Base-by-base conservation (phyloP, 2,113 vertebrate species). In the Aplodontia rufa region DNA sequence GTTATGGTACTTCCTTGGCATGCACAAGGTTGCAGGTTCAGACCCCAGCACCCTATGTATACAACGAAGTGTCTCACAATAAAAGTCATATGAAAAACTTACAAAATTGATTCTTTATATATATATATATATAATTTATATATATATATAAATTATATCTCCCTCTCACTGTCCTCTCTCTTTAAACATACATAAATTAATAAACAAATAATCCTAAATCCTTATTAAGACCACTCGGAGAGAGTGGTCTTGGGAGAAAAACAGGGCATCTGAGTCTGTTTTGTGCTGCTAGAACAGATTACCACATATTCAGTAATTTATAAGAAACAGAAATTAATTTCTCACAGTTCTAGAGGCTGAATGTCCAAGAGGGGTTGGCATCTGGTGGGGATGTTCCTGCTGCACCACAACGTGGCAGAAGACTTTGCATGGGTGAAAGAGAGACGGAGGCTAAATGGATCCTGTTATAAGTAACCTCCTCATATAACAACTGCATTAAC, bases 381-480 rank as follows among this genome's bases (percentile, higher is more conserved):
- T 8, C 40, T 35, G 26, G 30, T 32, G 9, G 47, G 10, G 2
- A 13, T 1, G 3, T 32, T 53, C 7, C 13, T 13, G 5, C 13
- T 42, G 53, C n/a, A 22, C 51, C 55, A 51, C 20, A 40, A 40
- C 8, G 37, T 45, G 20, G 30, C 68, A 45, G 55, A 42, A 35
- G n/a, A 7, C 2, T 20, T 30, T 35, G 7, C 24, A 35, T 37
- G 35, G 32, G 45, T 49, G 55, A 45, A 35, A 42, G 12, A 66
- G 35, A 42, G 26, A 40, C 1, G 13, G 17, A 35, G n/a, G 12
- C 35, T 30, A 35, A 7, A 22, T 47, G 28, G 12, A n/a, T n/a
- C 32, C 22, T n/a, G 49, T 47, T 26, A n/a, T 32, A 64, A 60
- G 11, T 28, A 51, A 66, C 32, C 13, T 35, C 53, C 24, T 45